Percentiles rank a stretch among this genome's conserved stretches.
Evolutionary conservation across 2,888 invertebrate species (phyloP).

Genomic region (Encarsia formosa): DNA sequence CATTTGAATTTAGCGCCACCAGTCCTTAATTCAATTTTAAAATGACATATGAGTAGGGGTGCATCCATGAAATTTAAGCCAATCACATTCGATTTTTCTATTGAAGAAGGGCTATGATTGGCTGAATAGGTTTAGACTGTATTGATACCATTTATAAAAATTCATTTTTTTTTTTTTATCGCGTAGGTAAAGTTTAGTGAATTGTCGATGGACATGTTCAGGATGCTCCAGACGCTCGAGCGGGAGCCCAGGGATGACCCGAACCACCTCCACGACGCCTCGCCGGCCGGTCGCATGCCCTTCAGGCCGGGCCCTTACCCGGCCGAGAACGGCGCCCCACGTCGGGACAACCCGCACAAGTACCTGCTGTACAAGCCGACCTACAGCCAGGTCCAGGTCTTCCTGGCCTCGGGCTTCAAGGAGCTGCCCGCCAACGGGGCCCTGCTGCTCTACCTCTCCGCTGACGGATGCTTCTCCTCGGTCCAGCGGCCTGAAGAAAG

Average conservation of each 20-base stretch:
- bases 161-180: too few species aligned
- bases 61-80: too few species aligned
- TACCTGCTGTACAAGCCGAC: conserved; percentile 94
- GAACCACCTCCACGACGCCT: conserved; percentile 68
- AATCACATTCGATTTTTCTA: too few species aligned
- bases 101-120: too few species aligned
- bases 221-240: conserved; percentile 93
- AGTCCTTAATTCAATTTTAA: too few species aligned
- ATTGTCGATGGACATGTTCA: conserved; percentile 95
- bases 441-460: conserved; percentile 87
- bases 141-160: too few species aligned
- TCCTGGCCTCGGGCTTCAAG: conserved; percentile 87
- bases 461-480: conserved; percentile 81
- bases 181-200: conserved; percentile 95
- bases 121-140: too few species aligned
- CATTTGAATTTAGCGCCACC: too few species aligned
- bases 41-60: too few species aligned
- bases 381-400: conserved; percentile 88
- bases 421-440: conserved; percentile 90
- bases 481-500: conserved; percentile 85
- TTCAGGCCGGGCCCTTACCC: conserved; percentile 56
- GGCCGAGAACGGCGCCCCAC: conserved; percentile 69
- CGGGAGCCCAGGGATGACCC: conserved; percentile 83
- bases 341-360: conserved; percentile 92
- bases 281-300: conserved; percentile 66